These are phyloP conservation scores for Coleophora deauratella DNA, from an alignment of 2,888 invertebrate genomes.

Conservation along the genomic window DNA sequence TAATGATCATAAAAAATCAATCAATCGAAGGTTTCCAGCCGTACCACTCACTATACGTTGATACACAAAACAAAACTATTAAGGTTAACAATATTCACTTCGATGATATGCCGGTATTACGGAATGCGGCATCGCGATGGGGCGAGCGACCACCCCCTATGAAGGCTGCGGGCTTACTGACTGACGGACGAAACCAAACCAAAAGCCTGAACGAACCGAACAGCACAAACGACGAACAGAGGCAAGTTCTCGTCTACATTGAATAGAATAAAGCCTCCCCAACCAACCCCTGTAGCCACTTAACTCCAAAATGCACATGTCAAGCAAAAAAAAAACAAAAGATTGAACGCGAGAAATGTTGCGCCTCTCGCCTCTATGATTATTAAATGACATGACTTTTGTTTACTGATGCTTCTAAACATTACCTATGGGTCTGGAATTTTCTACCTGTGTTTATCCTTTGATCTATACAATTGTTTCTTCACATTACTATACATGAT, in stretches of 20 bases:
- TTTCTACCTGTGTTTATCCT: not conserved
- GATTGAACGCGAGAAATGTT: constrained; percentile 44
- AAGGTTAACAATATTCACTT: constrained; percentile 41
- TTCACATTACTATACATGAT: too few species aligned
- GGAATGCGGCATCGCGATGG: constrained; percentile 30
- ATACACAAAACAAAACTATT: constrained; percentile 14
- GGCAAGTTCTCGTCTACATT: not conserved
- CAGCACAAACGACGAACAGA: too few species aligned
- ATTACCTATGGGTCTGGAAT: constrained; percentile 5
- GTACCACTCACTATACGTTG: constrained; percentile 12
- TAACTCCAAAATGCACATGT: constrained; percentile 58
- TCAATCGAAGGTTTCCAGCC: constrained; percentile 8
- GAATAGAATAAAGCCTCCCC: constrained; percentile 50
- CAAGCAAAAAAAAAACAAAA: constrained; percentile 43
- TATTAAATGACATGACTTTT: too few species aligned
- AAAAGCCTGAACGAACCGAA: too few species aligned
- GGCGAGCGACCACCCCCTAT: constrained; percentile 47
- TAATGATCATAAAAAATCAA: too few species aligned
- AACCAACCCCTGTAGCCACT: constrained; percentile 26
- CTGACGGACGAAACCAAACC: constrained; percentile 9
- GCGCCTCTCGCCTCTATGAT: constrained; percentile 4
- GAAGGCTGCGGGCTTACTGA: constrained; percentile 49
- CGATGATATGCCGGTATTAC: constrained; percentile 27
- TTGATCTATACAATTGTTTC: too few species aligned
- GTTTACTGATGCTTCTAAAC: not conserved